Percentiles rank a stretch among this genome's conserved stretches.
phyloP scores from a whole-genome alignment of 1,140 invertebrate genomes.

The Leptestheria dahalacensis region DNA sequence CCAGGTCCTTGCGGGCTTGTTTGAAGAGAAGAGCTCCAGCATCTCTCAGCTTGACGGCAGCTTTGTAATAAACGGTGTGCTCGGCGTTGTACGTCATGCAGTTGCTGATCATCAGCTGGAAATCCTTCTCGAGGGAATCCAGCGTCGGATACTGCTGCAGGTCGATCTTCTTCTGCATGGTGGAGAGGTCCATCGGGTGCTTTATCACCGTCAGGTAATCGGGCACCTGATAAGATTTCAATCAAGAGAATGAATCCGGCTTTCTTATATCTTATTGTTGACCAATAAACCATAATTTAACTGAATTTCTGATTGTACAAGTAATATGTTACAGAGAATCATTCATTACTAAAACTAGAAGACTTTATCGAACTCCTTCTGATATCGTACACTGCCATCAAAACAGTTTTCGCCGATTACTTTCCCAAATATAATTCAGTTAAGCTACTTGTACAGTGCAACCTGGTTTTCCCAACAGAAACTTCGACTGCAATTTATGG shows the following conservation, averaged over 20 bases:
- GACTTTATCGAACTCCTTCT: too few species aligned
- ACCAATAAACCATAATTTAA: too few species aligned
- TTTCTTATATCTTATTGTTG: too few species aligned
- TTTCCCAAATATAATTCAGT: too few species aligned
- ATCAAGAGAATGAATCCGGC: constrained; percentile 26
- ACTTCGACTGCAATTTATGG: too few species aligned
- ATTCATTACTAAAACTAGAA: too few species aligned
- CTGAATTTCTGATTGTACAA: too few species aligned
- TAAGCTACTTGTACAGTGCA: too few species aligned
- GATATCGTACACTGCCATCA: too few species aligned
- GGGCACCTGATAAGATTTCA: constrained; percentile 42
- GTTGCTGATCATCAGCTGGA: constrained; percentile 85
- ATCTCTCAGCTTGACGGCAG: constrained; percentile 72
- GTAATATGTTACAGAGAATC: too few species aligned
- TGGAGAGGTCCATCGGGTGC: constrained; percentile 89
- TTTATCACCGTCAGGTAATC: constrained; percentile 86
- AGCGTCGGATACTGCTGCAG: constrained; percentile 58
- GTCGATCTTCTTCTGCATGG: constrained; percentile 70
- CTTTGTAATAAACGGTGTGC: constrained; percentile 67
- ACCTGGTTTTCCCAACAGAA: too few species aligned
- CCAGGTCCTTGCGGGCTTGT: constrained; percentile 15
- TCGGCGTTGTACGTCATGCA: constrained; percentile 89
- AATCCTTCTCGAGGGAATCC: constrained; percentile 70
- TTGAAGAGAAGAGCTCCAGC: constrained; percentile 33
- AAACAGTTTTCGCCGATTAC: too few species aligned